Conservation (phyloP, 2,113 vertebrate genomes). For the Phalacrocorax aristotelis region DNA sequence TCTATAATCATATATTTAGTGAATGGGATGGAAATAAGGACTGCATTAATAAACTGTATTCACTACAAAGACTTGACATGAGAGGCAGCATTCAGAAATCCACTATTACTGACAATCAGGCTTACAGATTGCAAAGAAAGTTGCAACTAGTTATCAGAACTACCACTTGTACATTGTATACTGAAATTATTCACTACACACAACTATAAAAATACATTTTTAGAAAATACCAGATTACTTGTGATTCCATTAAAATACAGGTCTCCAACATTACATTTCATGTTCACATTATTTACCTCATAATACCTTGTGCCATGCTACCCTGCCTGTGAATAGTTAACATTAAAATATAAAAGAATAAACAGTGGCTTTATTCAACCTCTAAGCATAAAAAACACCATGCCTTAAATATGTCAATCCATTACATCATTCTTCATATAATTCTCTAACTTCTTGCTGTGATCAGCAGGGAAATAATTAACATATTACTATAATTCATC, state of each 20-base stretch:
- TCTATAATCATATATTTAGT: neutral
- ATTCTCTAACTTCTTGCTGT: neutral
- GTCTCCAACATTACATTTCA: neutral
- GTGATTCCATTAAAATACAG: neutral
- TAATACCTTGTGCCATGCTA: neutral
- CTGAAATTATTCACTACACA: neutral
- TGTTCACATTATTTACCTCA: neutral
- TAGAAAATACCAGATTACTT: neutral
- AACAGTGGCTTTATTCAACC: neutral
- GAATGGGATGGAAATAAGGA: neutral
- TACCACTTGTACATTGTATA: neutral
- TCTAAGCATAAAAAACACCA: neutral
- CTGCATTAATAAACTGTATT: neutral
- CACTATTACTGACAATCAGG: neutral
- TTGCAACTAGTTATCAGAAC: neutral
- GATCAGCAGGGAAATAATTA: neutral
- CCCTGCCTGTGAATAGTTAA: neutral
- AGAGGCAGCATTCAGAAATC: neutral
- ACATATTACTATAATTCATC: neutral
- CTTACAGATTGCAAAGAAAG: neutral
- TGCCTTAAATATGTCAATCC: neutral
- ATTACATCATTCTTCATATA: neutral
- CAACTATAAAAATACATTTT: neutral
- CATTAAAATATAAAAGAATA: neutral
- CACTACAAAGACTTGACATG: neutral